Evolutionary conservation across 2,888 invertebrate species (phyloP).

Genomic region (Lasius platythorax): DNA sequence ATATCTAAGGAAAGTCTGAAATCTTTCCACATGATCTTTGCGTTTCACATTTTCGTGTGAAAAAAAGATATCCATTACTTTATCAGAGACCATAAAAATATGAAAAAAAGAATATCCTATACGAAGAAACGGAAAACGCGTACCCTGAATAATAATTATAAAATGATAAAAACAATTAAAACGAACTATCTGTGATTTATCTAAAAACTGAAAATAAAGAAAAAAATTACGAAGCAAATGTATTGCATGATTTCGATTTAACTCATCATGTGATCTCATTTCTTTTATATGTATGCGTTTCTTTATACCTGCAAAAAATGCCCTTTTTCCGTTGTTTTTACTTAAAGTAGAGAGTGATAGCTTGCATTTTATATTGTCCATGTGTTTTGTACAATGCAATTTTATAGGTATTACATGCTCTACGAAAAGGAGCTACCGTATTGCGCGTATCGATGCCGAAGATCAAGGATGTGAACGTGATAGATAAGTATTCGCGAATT

Average conservation of each 20-base stretch:
- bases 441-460: slow-evolving; percentile 96
- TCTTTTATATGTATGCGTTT: not conserved
- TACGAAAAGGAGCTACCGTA: slow-evolving; percentile 94
- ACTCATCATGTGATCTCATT: not conserved
- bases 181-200: not conserved
- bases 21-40: not conserved
- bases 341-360: not conserved
- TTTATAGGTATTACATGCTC: slow-evolving; percentile 92
- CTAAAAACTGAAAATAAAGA: not conserved
- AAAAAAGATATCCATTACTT: not conserved
- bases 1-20: slow-evolving; percentile 28
- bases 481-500: slow-evolving; percentile 98
- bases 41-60: not conserved
- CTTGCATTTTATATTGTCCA: not conserved
- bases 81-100: not conserved
- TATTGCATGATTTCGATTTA: not conserved
- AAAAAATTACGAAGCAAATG: not conserved
- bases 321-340: too few relatives aligned
- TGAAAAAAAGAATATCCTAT: not conserved
- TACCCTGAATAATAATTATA: not conserved
- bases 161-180: not conserved
- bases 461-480: slow-evolving; percentile 98
- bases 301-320: too few relatives aligned
- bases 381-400: not conserved
- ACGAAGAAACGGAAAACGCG: not conserved